phyloP scores from a whole-genome alignment of 2,888 invertebrate genomes.

The Pegoplata infirma region DNA sequence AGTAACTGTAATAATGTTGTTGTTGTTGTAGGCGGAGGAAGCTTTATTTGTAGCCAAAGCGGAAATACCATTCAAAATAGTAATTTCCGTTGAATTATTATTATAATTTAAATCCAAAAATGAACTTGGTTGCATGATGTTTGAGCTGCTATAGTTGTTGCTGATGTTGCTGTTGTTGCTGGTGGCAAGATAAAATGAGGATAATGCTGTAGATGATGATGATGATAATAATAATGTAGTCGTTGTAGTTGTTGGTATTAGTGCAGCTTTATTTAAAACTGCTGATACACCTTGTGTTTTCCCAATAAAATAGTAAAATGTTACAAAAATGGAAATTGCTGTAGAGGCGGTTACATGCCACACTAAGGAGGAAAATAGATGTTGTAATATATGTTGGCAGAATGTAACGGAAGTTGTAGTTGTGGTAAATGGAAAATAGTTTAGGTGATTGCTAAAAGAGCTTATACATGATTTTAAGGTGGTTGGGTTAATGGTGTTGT shows the following conservation, averaged over 20 bases:
- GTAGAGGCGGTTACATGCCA: conserved; percentile 53
- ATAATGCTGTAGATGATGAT: conserved; percentile 30
- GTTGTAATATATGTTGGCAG: conserved; percentile 31
- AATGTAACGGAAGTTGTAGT: neutral
- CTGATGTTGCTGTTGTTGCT: neutral
- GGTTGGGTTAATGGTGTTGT: neutral
- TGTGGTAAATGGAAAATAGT: neutral
- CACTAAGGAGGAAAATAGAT: conserved; percentile 13
- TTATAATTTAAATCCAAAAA: conserved; percentile 61
- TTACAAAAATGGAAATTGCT: conserved; percentile 41
- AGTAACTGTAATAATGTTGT: conserved; percentile 2
- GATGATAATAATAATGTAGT: too few relatives aligned
- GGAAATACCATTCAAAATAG: conserved; percentile 63
- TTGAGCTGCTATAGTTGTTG: conserved; percentile 16
- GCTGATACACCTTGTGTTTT: conserved; percentile 42
- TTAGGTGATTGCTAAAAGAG: neutral
- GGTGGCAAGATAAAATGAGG: neutral
- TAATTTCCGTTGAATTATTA: conserved; percentile 64
- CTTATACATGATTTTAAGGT: neutral
- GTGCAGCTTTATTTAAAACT: conserved; percentile 12
- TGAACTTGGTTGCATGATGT: conserved; percentile 9
- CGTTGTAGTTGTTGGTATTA: too few relatives aligned
- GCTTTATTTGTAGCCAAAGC: conserved; percentile 23
- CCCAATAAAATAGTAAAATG: conserved; percentile 43
- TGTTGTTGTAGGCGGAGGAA: conserved; percentile 13